A percentile compares a stretch with the other conserved stretches of the same genome.
Conservation (phyloP, 2,797 vertebrate species). For the Coreius guichenoti region DNA sequence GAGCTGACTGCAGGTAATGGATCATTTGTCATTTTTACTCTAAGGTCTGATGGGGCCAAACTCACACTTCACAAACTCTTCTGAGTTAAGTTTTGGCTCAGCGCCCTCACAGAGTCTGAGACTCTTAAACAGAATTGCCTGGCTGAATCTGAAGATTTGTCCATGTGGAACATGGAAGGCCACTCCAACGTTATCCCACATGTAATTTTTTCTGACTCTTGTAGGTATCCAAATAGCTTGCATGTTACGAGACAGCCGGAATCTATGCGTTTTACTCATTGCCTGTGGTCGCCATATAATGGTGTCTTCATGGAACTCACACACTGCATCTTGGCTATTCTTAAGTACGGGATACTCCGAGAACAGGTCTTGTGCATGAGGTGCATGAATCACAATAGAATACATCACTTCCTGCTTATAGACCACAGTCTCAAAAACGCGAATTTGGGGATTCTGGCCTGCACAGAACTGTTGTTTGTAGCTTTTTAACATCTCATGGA, state of each 20-base stretch:
- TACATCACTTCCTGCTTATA: constrained; percentile 55
- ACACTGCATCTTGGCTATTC: background rate
- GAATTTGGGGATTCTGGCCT: constrained; percentile 11
- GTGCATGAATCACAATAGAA: constrained; percentile 36
- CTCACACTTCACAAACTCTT: constrained; percentile 46
- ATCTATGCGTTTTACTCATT: constrained; percentile 30
- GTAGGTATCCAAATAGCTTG: background rate
- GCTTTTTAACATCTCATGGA: constrained; percentile 9
- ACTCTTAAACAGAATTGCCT: background rate
- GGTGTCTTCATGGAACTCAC: constrained; percentile 2
- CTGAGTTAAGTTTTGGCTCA: constrained; percentile 18
- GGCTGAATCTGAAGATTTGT: constrained; percentile 8
- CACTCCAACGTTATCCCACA: constrained; percentile 47
- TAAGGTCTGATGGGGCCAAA: constrained; percentile 3
- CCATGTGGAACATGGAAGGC: constrained; percentile 45
- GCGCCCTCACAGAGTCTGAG: constrained; percentile 46
- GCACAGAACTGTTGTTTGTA: constrained; percentile 36
- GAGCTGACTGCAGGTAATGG: background rate
- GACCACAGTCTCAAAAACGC: constrained; percentile 39
- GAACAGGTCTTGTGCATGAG: constrained; percentile 5
- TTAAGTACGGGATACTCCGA: constrained; percentile 22
- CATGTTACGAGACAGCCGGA: background rate
- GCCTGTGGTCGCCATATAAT: constrained; percentile 48
- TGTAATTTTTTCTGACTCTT: background rate
- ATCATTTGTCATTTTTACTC: background rate